Conservation (phyloP, 2,888 invertebrate species). For the Apamea crenata region DNA sequence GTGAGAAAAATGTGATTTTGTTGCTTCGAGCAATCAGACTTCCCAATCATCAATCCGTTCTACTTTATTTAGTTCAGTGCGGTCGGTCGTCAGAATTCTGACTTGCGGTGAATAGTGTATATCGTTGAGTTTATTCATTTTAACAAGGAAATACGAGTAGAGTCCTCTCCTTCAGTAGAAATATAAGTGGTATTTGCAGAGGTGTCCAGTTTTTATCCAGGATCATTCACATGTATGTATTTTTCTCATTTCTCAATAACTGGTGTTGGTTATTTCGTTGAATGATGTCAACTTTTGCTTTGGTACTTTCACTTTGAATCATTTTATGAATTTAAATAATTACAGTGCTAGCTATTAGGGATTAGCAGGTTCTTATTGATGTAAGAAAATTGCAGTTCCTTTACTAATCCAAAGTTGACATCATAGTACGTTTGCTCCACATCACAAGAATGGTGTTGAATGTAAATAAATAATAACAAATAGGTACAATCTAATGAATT, state of each 20-base stretch:
- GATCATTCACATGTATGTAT: conserved; percentile 70
- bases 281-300: conserved; percentile 80
- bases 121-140: conserved; percentile 34
- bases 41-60: conserved; percentile 42
- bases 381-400: conserved; percentile 23
- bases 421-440: conserved; percentile 6
- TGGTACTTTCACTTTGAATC: conserved; percentile 77
- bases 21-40: conserved; percentile 25
- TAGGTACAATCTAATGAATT: conserved; percentile 37
- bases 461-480: conserved; percentile 68
- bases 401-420: conserved; percentile 8
- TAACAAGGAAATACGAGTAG: conserved; percentile 37
- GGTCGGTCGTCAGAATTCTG: conserved; percentile 61
- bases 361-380: conserved; percentile 24
- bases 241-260: conserved; percentile 41
- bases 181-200: conserved; percentile 60
- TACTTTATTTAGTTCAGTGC: conserved; percentile 57
- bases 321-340: conserved; percentile 49
- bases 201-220: conserved; percentile 39
- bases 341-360: conserved; percentile 20
- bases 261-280: conserved; percentile 68
- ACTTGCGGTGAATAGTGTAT: conserved; percentile 60
- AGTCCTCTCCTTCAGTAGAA: conserved; percentile 39
- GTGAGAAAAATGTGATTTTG: conserved; percentile 26
- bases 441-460: conserved; percentile 46